These are phyloP conservation scores for Colistium nudipinnis DNA, from an alignment of 2,113 vertebrate species.

Conservation along the genomic window DNA sequence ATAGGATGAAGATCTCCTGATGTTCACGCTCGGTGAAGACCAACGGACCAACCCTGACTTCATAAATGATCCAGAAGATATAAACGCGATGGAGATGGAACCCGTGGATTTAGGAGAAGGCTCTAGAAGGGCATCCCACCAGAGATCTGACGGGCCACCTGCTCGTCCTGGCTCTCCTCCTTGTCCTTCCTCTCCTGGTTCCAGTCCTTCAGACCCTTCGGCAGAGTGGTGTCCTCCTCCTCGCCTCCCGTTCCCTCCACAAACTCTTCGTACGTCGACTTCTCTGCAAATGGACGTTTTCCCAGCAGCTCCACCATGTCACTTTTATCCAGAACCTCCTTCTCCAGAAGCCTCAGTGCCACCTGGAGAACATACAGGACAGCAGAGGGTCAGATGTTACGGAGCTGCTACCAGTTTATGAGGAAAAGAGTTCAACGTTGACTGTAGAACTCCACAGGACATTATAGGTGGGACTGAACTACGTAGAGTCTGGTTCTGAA, in stretches of 20 bases:
- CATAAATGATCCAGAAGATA: too few relatives aligned
- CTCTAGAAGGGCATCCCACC: conserved; percentile 86
- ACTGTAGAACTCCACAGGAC: too few relatives aligned
- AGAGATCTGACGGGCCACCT: conserved; percentile 84
- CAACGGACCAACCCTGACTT: too few relatives aligned
- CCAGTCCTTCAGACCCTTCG: conserved; percentile 97
- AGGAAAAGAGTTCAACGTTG: too few relatives aligned
- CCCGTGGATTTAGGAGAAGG: not conserved
- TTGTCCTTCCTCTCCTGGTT: conserved; percentile 89
- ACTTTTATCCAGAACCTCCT: conserved; percentile 94
- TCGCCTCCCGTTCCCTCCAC: conserved; percentile 95
- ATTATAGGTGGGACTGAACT: too few relatives aligned
- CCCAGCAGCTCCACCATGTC: conserved; percentile 96
- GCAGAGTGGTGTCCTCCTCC: conserved; percentile 94
- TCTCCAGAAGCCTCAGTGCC: conserved; percentile 92
- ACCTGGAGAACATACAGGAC: conserved; percentile 86
- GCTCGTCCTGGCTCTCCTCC: conserved; percentile 85
- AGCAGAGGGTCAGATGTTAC: too few relatives aligned
- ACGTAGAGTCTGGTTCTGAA: too few relatives aligned
- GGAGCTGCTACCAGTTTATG: too few relatives aligned
- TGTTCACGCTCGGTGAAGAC: not conserved
- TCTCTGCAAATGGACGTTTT: conserved; percentile 91
- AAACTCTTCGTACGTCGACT: conserved; percentile 96
- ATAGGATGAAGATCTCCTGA: too few relatives aligned
- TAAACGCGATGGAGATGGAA: not conserved